These are phyloP conservation scores for Chloropsis hardwickii DNA, from an alignment of 2,113 vertebrate genomes.

Conservation along the genomic window DNA sequence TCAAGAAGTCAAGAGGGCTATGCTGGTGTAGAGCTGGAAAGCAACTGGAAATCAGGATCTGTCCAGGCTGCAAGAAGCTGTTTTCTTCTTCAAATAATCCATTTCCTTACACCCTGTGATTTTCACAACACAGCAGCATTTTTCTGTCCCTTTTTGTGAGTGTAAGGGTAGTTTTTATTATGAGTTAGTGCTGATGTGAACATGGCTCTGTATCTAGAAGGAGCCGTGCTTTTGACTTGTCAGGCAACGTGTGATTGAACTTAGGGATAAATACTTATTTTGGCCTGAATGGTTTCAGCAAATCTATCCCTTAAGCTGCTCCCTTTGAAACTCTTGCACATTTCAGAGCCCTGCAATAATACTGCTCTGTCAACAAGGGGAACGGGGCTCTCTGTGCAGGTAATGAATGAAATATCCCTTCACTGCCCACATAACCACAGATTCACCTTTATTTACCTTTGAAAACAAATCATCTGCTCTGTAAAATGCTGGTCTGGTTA, in stretches of 20 bases:
- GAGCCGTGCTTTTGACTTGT: not conserved
- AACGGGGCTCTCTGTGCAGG: not conserved
- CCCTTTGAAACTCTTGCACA: not conserved
- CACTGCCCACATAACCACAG: not conserved
- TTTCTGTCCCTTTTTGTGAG: not conserved
- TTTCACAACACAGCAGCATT: not conserved
- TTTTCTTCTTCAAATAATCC: not conserved
- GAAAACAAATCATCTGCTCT: not conserved
- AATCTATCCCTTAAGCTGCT: not conserved
- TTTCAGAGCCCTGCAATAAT: not conserved
- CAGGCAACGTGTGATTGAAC: not conserved
- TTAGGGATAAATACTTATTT: not conserved
- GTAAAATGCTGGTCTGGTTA: slow-evolving; percentile 5
- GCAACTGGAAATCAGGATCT: not conserved
- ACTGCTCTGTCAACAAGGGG: not conserved
- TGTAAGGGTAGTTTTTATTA: not conserved
- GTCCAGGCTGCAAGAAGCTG: not conserved
- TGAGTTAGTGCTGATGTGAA: not conserved
- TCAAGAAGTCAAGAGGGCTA: not conserved
- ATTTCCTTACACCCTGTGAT: not conserved
- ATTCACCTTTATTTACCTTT: slow-evolving; percentile 28
- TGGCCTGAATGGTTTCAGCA: not conserved
- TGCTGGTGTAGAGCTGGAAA: not conserved
- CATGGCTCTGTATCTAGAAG: not conserved
- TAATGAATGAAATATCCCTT: not conserved